Evolutionary conservation across 2,797 vertebrate genomes (phyloP).

Genomic region (Chiloscyllium punctatum): DNA sequence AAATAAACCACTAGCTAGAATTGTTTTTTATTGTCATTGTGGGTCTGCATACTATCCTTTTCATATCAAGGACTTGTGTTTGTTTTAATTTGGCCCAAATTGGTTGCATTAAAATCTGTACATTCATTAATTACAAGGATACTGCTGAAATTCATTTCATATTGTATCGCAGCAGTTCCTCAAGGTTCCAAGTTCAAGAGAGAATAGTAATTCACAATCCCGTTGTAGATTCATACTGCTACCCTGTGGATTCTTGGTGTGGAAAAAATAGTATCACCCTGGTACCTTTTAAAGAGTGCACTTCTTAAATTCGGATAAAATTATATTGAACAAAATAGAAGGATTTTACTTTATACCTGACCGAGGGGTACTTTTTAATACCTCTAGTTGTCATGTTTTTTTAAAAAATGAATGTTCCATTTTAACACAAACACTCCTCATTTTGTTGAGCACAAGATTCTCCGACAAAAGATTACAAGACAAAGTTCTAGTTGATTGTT

Average conservation of each 20-base stretch:
- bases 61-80: background rate
- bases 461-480: conserved; percentile 3
- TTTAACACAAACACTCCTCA: conserved; percentile 1
- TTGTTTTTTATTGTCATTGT: background rate
- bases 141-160: background rate
- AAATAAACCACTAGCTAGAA: conserved; percentile 20
- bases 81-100: background rate
- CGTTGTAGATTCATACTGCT: background rate
- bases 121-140: conserved; percentile 15
- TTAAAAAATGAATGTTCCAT: background rate
- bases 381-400: background rate
- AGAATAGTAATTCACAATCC: background rate
- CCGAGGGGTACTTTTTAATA: too few species aligned
- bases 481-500: conserved; percentile 23
- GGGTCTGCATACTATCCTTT: background rate
- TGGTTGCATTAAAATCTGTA: background rate
- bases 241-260: background rate
- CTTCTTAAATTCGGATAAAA: background rate
- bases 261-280: background rate
- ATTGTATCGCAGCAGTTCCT: background rate
- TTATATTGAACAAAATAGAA: background rate
- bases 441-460: background rate
- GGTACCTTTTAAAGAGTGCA: conserved; percentile 3
- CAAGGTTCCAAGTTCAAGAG: background rate
- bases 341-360: background rate